phyloP scores from a whole-genome alignment of 1,140 invertebrate genomes.

The Achroia grisella region DNA sequence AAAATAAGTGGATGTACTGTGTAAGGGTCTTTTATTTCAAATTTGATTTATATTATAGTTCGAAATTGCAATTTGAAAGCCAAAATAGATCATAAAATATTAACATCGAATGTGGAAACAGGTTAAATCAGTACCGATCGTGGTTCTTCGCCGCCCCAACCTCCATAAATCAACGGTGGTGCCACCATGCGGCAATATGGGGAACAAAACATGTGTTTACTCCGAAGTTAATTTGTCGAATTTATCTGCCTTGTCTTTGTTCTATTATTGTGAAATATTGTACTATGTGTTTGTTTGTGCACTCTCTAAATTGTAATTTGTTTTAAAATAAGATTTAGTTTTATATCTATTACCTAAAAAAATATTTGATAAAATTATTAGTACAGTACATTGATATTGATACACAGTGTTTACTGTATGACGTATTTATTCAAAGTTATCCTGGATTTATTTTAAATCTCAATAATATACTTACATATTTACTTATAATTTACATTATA shows the following conservation, averaged over 20 bases:
- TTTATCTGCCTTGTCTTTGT: constrained; percentile 58
- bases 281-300: background rate
- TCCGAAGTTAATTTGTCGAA: constrained; percentile 67
- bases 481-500: no score
- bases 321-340: no score
- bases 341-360: no score
- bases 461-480: no score
- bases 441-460: no score
- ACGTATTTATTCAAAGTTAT: no score
- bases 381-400: no score
- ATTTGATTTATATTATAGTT: background rate
- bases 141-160: constrained; percentile 28
- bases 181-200: constrained; percentile 62
- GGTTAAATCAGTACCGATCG: constrained; percentile 25
- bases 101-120: constrained; percentile 21
- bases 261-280: constrained; percentile 64
- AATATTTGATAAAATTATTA: no score
- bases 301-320: no score
- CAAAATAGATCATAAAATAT: constrained; percentile 16
- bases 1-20: no score
- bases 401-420: no score
- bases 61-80: no score
- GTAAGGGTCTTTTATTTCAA: background rate
- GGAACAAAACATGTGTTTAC: constrained; percentile 70
- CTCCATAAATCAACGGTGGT: constrained; percentile 62